Evolutionary conservation across 2,888 invertebrate genomes (phyloP), one percentile per base, ranked within the genome.

Genomic region (Epirrhoe alternata): DNA sequence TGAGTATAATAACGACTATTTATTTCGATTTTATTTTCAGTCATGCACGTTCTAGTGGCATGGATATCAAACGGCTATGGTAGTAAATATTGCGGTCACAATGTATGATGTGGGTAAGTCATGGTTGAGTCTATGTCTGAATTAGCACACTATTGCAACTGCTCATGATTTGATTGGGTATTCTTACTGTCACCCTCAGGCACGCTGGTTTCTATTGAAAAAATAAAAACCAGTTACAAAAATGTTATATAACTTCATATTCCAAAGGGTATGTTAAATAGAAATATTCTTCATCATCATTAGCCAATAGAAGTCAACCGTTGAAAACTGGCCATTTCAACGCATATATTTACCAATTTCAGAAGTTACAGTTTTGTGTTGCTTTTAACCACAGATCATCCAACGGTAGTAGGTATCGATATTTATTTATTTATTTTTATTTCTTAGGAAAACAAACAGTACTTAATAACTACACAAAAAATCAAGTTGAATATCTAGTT

Each of bases 161-260:
- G 33, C 94, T 38, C 96, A 96, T 6, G 96, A 95, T 76, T 95
- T 95, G 38, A 95, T 96, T 3, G 1, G 5, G 30, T 16, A 56
- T 63, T 60, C 74, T 74, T 74, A 74, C 74, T 67, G 42, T 72
- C 64, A 95, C 66, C 68, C 14, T 67, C 74, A 51, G 72, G 92
- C 61, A 92, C 92, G 38, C 94, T 94, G 49, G 93, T 87, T 1
- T 94, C 79, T 47, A 92, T 88, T 69, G 88, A 86, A 82, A 92
- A 86, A 76, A 42, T 94, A 76, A 53, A 84, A 35, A 58, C 52
- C 45, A 8, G 58, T 58, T n/a, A n/a, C n/a, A n/a, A n/a, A n/a
- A n/a, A n/a, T n/a, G n/a, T n/a, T n/a, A n/a, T n/a, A n/a, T n/a
- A n/a, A n/a, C n/a, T n/a, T n/a, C n/a, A n/a, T n/a, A n/a, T n/a